phyloP scores from a whole-genome alignment of 2,888 invertebrate genomes.

The Apamea epomidion region DNA sequence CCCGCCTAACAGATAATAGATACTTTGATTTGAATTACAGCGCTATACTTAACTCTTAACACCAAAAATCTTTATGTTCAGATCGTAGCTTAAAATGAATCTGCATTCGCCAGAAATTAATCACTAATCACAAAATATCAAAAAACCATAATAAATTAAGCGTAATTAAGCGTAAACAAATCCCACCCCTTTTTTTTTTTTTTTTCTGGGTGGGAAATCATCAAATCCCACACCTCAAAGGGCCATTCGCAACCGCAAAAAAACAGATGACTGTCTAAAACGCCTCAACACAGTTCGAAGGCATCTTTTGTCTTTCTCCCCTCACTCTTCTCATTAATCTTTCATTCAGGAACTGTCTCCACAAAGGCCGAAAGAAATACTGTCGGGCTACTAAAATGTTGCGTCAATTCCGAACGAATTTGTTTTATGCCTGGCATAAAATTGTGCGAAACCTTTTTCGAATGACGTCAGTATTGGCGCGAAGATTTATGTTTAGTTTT shows the following conservation, averaged over 20 bases:
- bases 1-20: not conserved
- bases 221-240: slow-evolving; percentile 36
- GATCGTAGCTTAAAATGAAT: not conserved
- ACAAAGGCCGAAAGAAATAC: slow-evolving; percentile 65
- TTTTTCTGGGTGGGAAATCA: too few species aligned
- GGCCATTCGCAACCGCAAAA: slow-evolving; percentile 32
- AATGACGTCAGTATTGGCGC: slow-evolving; percentile 23
- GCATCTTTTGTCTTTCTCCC: slow-evolving; percentile 54
- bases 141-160: not conserved
- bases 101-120: not conserved
- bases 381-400: slow-evolving; percentile 60
- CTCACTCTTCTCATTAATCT: slow-evolving; percentile 73
- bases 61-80: not conserved
- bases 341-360: slow-evolving; percentile 70
- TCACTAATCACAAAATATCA: not conserved
- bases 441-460: slow-evolving; percentile 39
- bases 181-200: slow-evolving; percentile 15
- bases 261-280: slow-evolving; percentile 55
- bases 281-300: slow-evolving; percentile 38
- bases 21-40: not conserved
- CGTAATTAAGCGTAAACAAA: slow-evolving; percentile 50
- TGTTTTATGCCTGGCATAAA: slow-evolving; percentile 40
- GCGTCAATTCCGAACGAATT: slow-evolving; percentile 44
- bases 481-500: slow-evolving; percentile 20
- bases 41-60: not conserved